phyloP scores from a whole-genome alignment of 2,113 vertebrate species.

The Megaptera novaeangliae region DNA sequence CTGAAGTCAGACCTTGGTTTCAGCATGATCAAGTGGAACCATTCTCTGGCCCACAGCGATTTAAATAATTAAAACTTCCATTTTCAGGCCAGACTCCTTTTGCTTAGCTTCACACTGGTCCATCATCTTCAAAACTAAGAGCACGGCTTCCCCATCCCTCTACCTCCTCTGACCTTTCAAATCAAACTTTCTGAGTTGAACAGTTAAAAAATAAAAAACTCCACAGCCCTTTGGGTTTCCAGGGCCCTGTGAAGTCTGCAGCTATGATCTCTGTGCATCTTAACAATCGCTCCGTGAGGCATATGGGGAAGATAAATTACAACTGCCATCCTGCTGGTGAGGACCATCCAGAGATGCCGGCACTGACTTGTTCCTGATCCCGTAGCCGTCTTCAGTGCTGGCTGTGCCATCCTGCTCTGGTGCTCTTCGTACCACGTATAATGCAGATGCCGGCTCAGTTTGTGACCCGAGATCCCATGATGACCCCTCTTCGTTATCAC shows the following conservation, averaged over 20 bases:
- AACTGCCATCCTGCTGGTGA: neutral
- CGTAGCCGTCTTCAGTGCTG: fast-evolving
- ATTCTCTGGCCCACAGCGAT: neutral
- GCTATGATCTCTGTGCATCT: neutral
- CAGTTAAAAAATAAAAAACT: neutral
- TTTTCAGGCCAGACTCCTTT: neutral
- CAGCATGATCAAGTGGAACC: neutral
- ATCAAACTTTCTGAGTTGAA: neutral
- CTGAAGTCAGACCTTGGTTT: constrained; percentile 35
- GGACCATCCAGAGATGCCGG: fast-evolving
- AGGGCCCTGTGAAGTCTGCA: neutral
- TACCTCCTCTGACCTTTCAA: neutral
- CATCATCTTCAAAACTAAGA: neutral
- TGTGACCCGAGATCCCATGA: neutral
- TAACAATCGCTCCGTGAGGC: neutral
- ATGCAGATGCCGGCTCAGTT: neutral
- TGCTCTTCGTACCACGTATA: fast-evolving
- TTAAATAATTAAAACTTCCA: neutral
- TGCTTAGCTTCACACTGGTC: neutral
- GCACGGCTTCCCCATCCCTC: neutral
- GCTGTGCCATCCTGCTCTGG: fast-evolving
- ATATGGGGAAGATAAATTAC: fast-evolving
- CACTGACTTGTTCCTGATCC: neutral
- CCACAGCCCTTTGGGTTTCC: neutral
- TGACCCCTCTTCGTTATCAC: neutral